Base-by-base conservation (phyloP, 2,113 vertebrate species). In the Mirounga angustirostris region DNA sequence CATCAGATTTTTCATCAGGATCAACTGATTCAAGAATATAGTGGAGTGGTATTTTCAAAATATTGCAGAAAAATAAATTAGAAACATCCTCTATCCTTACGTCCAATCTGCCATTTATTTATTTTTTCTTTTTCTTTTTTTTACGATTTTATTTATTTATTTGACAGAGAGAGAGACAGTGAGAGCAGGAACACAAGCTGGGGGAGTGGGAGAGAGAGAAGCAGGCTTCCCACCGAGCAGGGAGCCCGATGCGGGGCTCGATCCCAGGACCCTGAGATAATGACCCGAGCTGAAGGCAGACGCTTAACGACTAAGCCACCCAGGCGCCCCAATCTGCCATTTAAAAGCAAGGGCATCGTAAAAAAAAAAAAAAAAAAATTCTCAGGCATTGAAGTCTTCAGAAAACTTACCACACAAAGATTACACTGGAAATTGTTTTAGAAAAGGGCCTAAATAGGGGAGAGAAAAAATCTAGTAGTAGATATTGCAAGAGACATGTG, bases 41-140 rank as follows among this genome's bases (percentile, higher is more conserved):
- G 71, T 28, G 11, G 33, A 92, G 54, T 95, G 26, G 86, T 65
- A 90, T 76, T 91, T 91, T 95, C 28, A 87, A 95, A 86, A 58
- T 33, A 86, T 40, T 61, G 11, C 52, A 36, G 40, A 54, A n/a
- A 79, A 30, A 90, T 40, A 95, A 74, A 54, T 52, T 40, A 71
- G 40, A 89, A 61, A 4, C 30, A 83, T 46, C 21, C 26, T 71
- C 52, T 80, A 52, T 79, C 40, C 12, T 78, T 85, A 58, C 52
- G n/a, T 59, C 8, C 33, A 79, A 26, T 28, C 24, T 59, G 28
- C 33, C 40, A 76, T 63, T 88, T 40, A 58, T 46, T 46, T 46
- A 46, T 46, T 46, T 46, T 46, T 46, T 46, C 7, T 46, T 46
- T 46, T 46, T 46, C 8, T 46, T 46, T 46, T 46, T 46, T 46